Evolutionary conservation across 2,113 vertebrate species (phyloP), one percentile per base, ranked within the genome.

Genomic region (Oryctolagus cuniculus): DNA sequence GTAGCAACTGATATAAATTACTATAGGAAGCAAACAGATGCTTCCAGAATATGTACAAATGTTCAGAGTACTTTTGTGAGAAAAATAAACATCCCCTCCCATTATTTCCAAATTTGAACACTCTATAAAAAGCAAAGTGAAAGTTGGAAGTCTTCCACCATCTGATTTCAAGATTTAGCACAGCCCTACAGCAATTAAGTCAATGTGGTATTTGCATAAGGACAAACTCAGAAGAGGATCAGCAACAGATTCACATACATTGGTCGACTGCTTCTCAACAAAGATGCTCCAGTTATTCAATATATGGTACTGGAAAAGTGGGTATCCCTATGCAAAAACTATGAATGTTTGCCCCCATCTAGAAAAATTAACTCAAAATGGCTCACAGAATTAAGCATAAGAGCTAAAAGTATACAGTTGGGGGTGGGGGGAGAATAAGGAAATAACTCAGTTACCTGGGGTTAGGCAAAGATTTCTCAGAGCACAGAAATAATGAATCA

Each of bases 151-250:
- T 74, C 29, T 36, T 84, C 55, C 7, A n/a, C 44, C 49, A 64
- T 94, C 44, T 90, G 22, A 92, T 85, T 77, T 73, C 67, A 90
- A 95, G 69, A 81, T 69, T 89, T 72, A 87, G 27, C 67, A 63
- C n/a, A 90, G 81, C 70, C 11, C 24, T 69, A 83, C 51, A 53
- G 11, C 82, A 90, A 96, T 95, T 81, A 95, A 96, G 55, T 53
- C 78, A 90, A 55, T 89, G 69, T 86, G 63, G 6, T 72, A n/a
- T 82, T 85, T 74, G n/a, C 19, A 66, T 90, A 69, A 95, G 36
- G 11, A 78, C 31, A 85, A 84, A 86, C 36, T 77, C 13, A 88
- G 44, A 86, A 91, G 22, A 83, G 25, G 53, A 11, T 86, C 49
- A 95, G 70, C 87, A 91, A 80, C 63, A 79, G 78, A 89, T 10